phyloP scores from a whole-genome alignment of 2,113 vertebrate species.

The Pipa parva region DNA sequence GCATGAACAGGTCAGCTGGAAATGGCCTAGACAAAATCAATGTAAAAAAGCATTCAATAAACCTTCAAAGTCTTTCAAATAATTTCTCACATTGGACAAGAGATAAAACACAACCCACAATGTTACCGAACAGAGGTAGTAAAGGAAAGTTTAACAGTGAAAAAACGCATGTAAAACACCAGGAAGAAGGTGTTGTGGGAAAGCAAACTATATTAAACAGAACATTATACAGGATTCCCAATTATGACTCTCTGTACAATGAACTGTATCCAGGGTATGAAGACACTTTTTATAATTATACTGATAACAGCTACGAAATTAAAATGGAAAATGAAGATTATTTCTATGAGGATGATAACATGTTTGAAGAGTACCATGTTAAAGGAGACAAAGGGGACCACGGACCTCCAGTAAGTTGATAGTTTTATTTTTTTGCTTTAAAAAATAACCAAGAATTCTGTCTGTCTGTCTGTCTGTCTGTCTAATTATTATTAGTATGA shows the following conservation, averaged over 20 bases:
- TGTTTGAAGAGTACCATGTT: slow-evolving; percentile 73
- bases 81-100: slow-evolving; percentile 55
- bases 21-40: slow-evolving; percentile 5
- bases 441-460: too few species aligned
- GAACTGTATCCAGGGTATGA: slow-evolving; percentile 60
- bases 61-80: slow-evolving; percentile 43
- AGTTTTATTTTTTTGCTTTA: slow-evolving; percentile 32
- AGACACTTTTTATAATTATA: slow-evolving; percentile 52
- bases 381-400: slow-evolving; percentile 88
- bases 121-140: slow-evolving; percentile 52
- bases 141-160: slow-evolving; percentile 55
- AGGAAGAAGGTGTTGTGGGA: slow-evolving; percentile 52
- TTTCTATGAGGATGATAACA: slow-evolving; percentile 78
- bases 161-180: slow-evolving; percentile 46
- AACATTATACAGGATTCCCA: slow-evolving; percentile 61
- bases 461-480: too few species aligned
- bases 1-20: neutral
- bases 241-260: slow-evolving; percentile 52
- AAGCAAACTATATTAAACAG: slow-evolving; percentile 63
- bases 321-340: slow-evolving; percentile 75
- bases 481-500: too few species aligned
- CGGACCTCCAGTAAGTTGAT: slow-evolving; percentile 82
- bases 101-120: slow-evolving; percentile 46
- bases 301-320: slow-evolving; percentile 64
- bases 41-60: slow-evolving; percentile 12